Evolutionary conservation across 2,888 invertebrate species (phyloP).

Genomic region (Morpho achilles): DNA sequence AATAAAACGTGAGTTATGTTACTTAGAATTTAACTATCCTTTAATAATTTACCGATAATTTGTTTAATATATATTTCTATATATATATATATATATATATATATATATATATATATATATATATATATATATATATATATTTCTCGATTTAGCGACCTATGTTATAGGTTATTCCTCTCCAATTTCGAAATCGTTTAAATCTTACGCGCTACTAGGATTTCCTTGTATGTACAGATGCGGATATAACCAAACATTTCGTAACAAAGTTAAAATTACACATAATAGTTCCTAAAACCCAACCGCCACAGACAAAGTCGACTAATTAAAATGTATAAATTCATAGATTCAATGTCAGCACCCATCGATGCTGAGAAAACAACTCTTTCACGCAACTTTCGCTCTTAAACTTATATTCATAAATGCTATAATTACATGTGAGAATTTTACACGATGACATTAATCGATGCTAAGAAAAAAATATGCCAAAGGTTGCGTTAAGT

Average conservation of each 20-base stretch:
- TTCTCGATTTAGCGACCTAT: too few species aligned
- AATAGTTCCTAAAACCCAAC: slow-evolving; percentile 17
- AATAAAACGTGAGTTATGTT: too few species aligned
- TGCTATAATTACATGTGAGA: slow-evolving; percentile 13
- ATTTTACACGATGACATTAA: slow-evolving; percentile 14
- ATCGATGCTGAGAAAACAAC: slow-evolving; percentile 18
- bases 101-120: too few species aligned
- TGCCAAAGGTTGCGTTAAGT: slow-evolving; percentile 30
- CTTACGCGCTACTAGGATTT: slow-evolving; percentile 26
- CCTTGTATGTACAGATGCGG: slow-evolving; percentile 19
- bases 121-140: too few species aligned
- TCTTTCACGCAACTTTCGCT: slow-evolving; percentile 21
- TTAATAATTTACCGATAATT: too few species aligned
- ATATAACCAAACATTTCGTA: slow-evolving; percentile 13
- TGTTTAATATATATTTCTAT: too few species aligned
- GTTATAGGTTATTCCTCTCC: too few species aligned
- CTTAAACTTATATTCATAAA: slow-evolving; percentile 14
- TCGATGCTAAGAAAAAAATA: slow-evolving; percentile 24
- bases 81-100: too few species aligned
- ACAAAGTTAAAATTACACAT: slow-evolving; percentile 14
- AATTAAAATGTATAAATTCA: slow-evolving; percentile 33
- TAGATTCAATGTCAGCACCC: slow-evolving; percentile 35
- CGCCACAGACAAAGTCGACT: slow-evolving; percentile 14
- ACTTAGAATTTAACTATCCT: too few species aligned
- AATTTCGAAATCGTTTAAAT: neutral